These are phyloP conservation scores for Pammene aurita DNA, from an alignment of 2,888 invertebrate genomes.

Conservation along the genomic window DNA sequence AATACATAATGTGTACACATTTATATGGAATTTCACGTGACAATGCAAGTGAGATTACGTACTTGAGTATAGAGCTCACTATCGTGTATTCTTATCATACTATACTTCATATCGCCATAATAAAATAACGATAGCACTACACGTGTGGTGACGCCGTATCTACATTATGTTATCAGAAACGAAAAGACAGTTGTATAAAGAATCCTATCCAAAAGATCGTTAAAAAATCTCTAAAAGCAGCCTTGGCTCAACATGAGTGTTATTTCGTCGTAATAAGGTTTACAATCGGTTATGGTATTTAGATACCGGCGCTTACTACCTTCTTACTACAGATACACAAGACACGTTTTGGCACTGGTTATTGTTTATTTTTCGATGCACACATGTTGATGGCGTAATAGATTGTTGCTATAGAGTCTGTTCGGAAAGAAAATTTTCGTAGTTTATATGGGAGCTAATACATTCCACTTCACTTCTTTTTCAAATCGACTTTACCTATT, in stretches of 20 bases:
- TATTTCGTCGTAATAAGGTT: too few species aligned
- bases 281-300: too few species aligned
- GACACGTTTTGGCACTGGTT: conserved; percentile 58
- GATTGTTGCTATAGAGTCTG: conserved; percentile 3
- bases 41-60: neutral
- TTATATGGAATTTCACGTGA: neutral
- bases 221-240: too few species aligned
- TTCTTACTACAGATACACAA: neutral
- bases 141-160: conserved; percentile 28
- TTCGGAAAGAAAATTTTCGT: too few species aligned
- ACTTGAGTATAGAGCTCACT: neutral
- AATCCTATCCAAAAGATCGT: neutral
- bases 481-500: too few species aligned
- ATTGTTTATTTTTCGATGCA: conserved; percentile 56
- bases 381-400: conserved; percentile 40
- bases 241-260: too few species aligned
- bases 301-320: too few species aligned
- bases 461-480: too few species aligned
- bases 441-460: too few species aligned
- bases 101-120: conserved; percentile 20
- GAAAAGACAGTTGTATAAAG: neutral
- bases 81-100: conserved; percentile 6
- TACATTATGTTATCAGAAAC: neutral
- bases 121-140: conserved; percentile 33
- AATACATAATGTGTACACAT: too few species aligned